Conservation (phyloP, 2,888 invertebrate genomes). For the Xanthia icteritia region DNA sequence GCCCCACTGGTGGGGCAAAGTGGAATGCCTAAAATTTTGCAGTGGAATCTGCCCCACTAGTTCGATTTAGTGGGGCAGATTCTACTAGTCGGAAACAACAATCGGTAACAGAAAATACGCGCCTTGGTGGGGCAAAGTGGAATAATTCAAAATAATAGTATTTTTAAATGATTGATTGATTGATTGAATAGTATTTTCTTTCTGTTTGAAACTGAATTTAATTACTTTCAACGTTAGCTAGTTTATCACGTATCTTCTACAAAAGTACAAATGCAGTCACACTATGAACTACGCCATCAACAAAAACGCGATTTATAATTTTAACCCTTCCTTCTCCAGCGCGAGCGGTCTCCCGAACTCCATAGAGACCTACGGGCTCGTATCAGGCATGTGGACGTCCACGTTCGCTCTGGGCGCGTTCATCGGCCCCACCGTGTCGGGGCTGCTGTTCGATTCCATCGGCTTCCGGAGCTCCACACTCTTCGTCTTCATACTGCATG, state of each 20-base stretch:
- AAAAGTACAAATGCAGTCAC: background rate
- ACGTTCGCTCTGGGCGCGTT: slow-evolving; percentile 97
- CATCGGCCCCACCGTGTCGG: slow-evolving; percentile 94
- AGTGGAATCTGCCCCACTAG: no score
- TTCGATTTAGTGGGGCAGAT: no score
- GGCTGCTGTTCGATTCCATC: slow-evolving; percentile 93
- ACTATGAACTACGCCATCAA: background rate
- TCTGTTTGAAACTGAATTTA: background rate
- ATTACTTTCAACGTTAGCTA: background rate
- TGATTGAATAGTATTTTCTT: no score
- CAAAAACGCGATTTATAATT: background rate
- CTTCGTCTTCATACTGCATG: slow-evolving; percentile 92
- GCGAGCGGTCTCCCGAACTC: slow-evolving; percentile 94
- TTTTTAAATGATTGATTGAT: no score
- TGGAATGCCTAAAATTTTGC: no score
- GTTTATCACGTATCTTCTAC: background rate
- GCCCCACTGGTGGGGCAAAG: no score
- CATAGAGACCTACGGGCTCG: slow-evolving; percentile 96
- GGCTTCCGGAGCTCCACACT: slow-evolving; percentile 93
- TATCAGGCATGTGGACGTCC: slow-evolving; percentile 97
- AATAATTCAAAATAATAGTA: no score
- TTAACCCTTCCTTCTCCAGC: slow-evolving; percentile 80
- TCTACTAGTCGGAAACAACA: no score
- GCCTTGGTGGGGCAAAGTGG: no score
- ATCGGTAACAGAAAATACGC: no score